These are phyloP conservation scores for Eucera pruinosa DNA, from an alignment of 2,888 invertebrate species.

Conservation along the genomic window DNA sequence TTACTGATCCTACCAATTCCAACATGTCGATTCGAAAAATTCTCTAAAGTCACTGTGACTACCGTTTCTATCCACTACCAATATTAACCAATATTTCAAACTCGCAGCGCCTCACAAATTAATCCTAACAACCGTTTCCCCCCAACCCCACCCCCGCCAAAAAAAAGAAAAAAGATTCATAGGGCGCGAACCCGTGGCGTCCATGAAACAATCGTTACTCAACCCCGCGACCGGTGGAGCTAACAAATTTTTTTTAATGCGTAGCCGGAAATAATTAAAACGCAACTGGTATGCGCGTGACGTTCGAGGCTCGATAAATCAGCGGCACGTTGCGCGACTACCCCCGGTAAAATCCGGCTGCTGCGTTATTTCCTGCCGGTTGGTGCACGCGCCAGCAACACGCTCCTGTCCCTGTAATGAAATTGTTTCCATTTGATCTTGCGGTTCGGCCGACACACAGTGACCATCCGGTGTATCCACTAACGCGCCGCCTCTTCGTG, in stretches of 20 bases:
- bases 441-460: constrained; percentile 30
- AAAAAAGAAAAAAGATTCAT: constrained; percentile 7
- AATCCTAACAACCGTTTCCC: neutral
- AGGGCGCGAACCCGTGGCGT: neutral
- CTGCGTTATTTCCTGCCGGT: constrained; percentile 33
- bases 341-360: constrained; percentile 36
- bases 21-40: too few species aligned
- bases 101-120: neutral
- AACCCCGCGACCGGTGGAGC: neutral
- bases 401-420: constrained; percentile 36
- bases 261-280: constrained; percentile 50
- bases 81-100: neutral
- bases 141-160: too few species aligned
- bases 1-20: too few species aligned
- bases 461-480: neutral
- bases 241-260: constrained; percentile 46
- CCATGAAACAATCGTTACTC: neutral
- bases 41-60: neutral
- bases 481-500: constrained; percentile 12
- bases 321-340: constrained; percentile 38
- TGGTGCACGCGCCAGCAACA: constrained; percentile 24
- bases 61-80: neutral
- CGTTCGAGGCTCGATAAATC: constrained; percentile 53
- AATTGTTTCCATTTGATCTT: constrained; percentile 57
- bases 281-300: constrained; percentile 55